A percentile compares a stretch with the other conserved stretches of the same genome.
phyloP scores from a whole-genome alignment of 2,797 vertebrate species.

The Erethizon dorsatum region DNA sequence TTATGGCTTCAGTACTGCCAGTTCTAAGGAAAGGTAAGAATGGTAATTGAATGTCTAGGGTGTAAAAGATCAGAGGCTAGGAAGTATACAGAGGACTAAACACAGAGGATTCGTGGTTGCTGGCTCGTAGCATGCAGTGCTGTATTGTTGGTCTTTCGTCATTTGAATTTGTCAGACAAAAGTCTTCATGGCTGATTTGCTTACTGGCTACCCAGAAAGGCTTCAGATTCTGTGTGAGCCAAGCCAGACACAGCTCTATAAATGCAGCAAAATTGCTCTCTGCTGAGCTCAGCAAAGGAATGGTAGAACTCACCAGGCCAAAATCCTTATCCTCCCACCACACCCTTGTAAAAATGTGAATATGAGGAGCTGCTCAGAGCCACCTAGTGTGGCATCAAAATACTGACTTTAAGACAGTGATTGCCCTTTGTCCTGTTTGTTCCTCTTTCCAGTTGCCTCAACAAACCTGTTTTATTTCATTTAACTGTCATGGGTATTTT shows the following conservation, averaged over 20 bases:
- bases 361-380: background rate
- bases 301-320: background rate
- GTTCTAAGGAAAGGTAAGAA: background rate
- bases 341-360: background rate
- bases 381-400: background rate
- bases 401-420: background rate
- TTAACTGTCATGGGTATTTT: background rate
- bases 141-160: conserved; percentile 45
- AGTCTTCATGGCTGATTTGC: conserved; percentile 77
- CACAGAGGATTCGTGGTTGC: conserved; percentile 1
- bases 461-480: background rate
- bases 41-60: background rate
- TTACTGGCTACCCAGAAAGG: conserved; percentile 35
- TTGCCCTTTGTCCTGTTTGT: background rate
- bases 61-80: background rate
- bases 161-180: conserved; percentile 80
- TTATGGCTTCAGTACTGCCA: background rate
- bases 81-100: conserved; percentile 16
- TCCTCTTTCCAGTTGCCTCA: background rate
- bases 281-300: conserved; percentile 51
- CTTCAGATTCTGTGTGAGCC: conserved; percentile 25
- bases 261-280: background rate
- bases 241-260: background rate
- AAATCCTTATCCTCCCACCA: background rate
- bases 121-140: background rate